Conservation (phyloP, 2,113 vertebrate species). For the Vulpes vulpes region DNA sequence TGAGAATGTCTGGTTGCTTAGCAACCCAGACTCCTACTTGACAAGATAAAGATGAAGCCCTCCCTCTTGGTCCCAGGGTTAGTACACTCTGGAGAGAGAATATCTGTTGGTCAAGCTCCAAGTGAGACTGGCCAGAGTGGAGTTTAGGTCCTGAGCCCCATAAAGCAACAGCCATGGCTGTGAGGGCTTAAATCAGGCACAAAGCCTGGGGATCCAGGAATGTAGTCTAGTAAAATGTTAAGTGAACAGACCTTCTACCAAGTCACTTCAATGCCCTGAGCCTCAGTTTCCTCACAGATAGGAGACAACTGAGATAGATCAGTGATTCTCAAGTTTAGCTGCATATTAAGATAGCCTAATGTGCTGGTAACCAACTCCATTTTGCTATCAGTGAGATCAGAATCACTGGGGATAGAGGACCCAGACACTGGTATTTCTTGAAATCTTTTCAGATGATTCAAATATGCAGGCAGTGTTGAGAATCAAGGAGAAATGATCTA, state of each 20-base stretch:
- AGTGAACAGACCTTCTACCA: neutral
- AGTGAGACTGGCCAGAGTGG: neutral
- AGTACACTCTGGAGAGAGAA: neutral
- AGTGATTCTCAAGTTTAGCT: neutral
- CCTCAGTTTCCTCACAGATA: neutral
- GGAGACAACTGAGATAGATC: neutral
- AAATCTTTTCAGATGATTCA: conserved; percentile 13
- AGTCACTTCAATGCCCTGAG: neutral
- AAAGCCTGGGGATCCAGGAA: neutral
- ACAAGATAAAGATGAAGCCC: conserved; percentile 1
- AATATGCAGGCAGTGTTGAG: neutral
- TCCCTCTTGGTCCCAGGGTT: neutral
- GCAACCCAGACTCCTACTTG: conserved; percentile 79
- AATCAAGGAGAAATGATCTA: neutral
- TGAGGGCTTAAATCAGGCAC: neutral
- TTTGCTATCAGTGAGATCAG: neutral
- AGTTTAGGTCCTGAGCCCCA: neutral
- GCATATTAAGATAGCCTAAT: neutral
- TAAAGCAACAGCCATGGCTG: neutral
- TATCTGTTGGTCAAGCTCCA: neutral
- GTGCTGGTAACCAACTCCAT: neutral
- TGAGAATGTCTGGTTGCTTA: conserved; percentile 71
- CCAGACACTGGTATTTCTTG: neutral
- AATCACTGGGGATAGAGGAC: neutral
- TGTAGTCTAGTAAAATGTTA: neutral